Evolutionary conservation across 30 jellyfish, hydroid and myxozoan species (phyloP).

Genomic region (Pseudorhiza aurosa): DNA sequence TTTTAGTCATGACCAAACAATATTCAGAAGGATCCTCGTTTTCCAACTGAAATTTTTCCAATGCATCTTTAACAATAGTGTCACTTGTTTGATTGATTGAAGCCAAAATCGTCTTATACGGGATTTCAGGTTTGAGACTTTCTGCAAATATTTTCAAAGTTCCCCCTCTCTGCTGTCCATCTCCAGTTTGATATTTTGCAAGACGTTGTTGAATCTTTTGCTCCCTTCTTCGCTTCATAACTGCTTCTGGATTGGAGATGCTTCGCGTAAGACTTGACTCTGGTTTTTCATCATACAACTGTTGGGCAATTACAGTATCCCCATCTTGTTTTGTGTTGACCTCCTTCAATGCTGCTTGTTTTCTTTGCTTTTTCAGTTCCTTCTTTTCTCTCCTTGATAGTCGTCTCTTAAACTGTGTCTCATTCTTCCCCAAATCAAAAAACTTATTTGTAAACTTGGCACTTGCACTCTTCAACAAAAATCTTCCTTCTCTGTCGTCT

Average conservation of each 20-base stretch:
- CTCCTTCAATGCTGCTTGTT: constrained; percentile 56
- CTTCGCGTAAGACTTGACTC: constrained; percentile 91
- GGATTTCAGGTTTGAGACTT: constrained; percentile 94
- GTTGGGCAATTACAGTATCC: constrained; percentile 74
- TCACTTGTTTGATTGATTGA: constrained; percentile 84
- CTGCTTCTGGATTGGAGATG: constrained; percentile 95
- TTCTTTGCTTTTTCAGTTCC: constrained; percentile 78
- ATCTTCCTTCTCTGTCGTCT: constrained; percentile 98
- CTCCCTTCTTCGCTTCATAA: constrained; percentile 92
- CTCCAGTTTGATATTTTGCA: constrained; percentile 73
- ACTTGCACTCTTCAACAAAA: constrained; percentile 86
- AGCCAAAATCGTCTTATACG: constrained; percentile 95
- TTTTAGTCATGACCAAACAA: constrained; percentile 93
- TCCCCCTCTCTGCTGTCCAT: constrained; percentile 96
- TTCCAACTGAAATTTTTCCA: constrained; percentile 89
- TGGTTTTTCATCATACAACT: constrained; percentile 85
- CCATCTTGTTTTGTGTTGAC: constrained; percentile 37
- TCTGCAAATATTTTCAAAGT: constrained; percentile 95
- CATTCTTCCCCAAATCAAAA: constrained; percentile 83
- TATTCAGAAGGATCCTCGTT: constrained; percentile 82
- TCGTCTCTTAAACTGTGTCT: constrained; percentile 84
- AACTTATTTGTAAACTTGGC: constrained; percentile 72
- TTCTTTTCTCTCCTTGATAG: constrained; percentile 92
- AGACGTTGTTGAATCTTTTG: constrained; percentile 90
- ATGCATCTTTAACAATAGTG: constrained; percentile 86